A percentile compares a stretch with the other conserved stretches of the same genome.
Conservation (phyloP, 2,888 invertebrate species). For the Nymphalis polychloros region DNA sequence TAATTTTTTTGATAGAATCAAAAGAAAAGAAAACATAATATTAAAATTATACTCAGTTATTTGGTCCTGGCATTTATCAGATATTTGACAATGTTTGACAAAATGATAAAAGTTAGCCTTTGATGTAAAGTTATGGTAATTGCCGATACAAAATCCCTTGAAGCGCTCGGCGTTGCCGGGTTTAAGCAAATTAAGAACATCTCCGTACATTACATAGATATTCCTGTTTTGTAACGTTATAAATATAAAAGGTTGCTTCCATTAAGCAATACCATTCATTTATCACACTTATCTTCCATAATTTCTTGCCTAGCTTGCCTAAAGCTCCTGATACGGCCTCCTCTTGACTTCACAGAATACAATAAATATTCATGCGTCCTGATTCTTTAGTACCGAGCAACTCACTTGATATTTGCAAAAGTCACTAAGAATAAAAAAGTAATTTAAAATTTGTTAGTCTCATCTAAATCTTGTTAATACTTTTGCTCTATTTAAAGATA, state of each 20-base stretch:
- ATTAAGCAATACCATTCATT: neutral
- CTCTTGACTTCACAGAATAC: neutral
- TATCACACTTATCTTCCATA: neutral
- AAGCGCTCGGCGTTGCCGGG: neutral
- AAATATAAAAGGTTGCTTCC: neutral
- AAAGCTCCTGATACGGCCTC: neutral
- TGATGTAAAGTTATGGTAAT: constrained; percentile 14
- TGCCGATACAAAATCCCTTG: constrained; percentile 18
- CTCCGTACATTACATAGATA: neutral
- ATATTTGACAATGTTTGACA: constrained; percentile 10
- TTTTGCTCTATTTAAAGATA: too few species aligned
- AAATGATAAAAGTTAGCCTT: constrained; percentile 22
- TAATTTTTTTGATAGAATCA: neutral
- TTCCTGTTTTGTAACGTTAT: neutral
- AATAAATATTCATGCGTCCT: constrained; percentile 26
- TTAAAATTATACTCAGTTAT: neutral
- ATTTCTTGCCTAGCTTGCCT: neutral
- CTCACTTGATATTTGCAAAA: constrained; percentile 11
- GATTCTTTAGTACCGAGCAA: constrained; percentile 16
- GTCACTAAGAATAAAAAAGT: neutral
- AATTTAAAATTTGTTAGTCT: too few species aligned
- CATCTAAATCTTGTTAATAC: too few species aligned
- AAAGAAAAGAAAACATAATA: neutral
- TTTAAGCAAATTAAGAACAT: constrained; percentile 17
- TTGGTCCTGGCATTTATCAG: constrained; percentile 5